Conservation (phyloP, 2,888 invertebrate genomes). For the Lomographa bimaculata region DNA sequence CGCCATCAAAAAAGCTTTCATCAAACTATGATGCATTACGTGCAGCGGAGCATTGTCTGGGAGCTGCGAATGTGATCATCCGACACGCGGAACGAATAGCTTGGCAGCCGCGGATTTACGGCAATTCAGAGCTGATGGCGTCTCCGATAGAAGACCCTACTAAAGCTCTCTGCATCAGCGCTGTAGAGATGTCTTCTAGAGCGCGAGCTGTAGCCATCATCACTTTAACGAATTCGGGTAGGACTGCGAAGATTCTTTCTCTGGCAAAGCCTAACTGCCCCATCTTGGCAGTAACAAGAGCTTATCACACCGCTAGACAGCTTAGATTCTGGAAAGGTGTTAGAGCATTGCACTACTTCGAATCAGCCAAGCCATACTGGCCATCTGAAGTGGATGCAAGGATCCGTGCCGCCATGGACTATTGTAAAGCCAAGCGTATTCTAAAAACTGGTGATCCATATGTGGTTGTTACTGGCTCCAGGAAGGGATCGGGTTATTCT, state of each 20-base stretch:
- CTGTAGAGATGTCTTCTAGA: slow-evolving; percentile 67
- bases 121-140: slow-evolving; percentile 86
- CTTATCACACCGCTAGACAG: slow-evolving; percentile 86
- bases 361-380: slow-evolving; percentile 58
- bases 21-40: slow-evolving; percentile 58
- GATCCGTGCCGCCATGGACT: slow-evolving; percentile 66
- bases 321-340: slow-evolving; percentile 78
- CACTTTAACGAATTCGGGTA: slow-evolving; percentile 88
- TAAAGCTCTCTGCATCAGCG: slow-evolving; percentile 78
- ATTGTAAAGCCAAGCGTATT: slow-evolving; percentile 71
- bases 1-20: slow-evolving; percentile 62
- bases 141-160: slow-evolving; percentile 80
- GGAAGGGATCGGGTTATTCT: slow-evolving; percentile 70
- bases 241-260: slow-evolving; percentile 88
- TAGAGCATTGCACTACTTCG: slow-evolving; percentile 79
- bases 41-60: slow-evolving; percentile 86
- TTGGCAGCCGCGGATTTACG: slow-evolving; percentile 91
- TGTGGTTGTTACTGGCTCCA: slow-evolving; percentile 64
- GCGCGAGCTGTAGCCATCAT: slow-evolving; percentile 84
- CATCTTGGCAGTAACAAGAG: slow-evolving; percentile 88
- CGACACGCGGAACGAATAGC: slow-evolving; percentile 93
- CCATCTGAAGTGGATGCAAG: slow-evolving; percentile 63
- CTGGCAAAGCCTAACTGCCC: slow-evolving; percentile 89
- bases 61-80: slow-evolving; percentile 89
- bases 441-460: slow-evolving; percentile 70